Base-by-base conservation (phyloP, 2,888 invertebrate genomes). In the Chaitophorus viminalis region DNA sequence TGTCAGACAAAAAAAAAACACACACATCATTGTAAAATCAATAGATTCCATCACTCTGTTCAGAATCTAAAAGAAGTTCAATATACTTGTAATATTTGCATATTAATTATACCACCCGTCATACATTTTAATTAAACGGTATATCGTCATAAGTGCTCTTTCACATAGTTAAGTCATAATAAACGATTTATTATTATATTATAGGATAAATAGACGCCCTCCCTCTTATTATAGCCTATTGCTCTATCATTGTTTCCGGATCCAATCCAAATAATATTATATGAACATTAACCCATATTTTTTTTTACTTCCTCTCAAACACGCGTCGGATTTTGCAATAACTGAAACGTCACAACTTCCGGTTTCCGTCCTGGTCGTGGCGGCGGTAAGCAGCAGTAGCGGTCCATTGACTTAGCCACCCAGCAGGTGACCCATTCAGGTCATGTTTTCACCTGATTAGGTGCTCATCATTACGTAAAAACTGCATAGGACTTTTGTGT, bases 401-500 rank as follows among this genome's bases (percentile, higher is more conserved):
- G 81, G 87, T 70, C 87, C 87, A 79, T 74, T 75, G 74, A 79
- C 74, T 81, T 29, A 74, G 83, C 76, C 36, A 39, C 82, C 52
- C 88, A 83, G 88, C 83, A 84, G 88, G 83, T 83, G 83, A 83
- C 88, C 83, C 60, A 83, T 84, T 84, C 84, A 74, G 83, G 78
- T 77, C 88, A 60, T 54, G 72, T 88, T 88, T 88, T 88, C 88
- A 88, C 88, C 88, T 88, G 88, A 88, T 88, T 88, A 88, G 88
- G 88, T 88, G 88, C 88, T 88, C 88, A 88, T 88, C 88, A 87
- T 87, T 81, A 81, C 87, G 87, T 87, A 87, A 87, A 87, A 87
- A 87, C 81, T 70, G 70, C 70, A 87, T 36, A 87, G 74, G 87
- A 85, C 87, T 72, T 87, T 60, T 74, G 36, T 74, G 31, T 72